Percentiles rank a stretch among this genome's conserved stretches.
Conservation (phyloP, 2,797 vertebrate genomes). For the Schizopygopsis pylzovi region DNA sequence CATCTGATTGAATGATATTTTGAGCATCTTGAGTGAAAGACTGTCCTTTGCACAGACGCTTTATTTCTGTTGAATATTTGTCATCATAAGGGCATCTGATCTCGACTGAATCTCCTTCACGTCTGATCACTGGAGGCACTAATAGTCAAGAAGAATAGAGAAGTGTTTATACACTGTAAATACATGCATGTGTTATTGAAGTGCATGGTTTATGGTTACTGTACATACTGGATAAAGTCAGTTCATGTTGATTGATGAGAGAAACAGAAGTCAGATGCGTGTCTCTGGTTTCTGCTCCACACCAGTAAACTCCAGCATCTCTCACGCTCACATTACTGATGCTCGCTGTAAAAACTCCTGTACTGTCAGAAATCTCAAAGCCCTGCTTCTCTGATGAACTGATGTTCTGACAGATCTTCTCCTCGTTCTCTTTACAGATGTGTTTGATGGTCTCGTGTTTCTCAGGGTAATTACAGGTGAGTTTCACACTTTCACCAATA, state of each 20-base stretch:
- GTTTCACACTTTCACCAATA: constrained; percentile 15
- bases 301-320: constrained; percentile 49
- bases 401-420: constrained; percentile 12
- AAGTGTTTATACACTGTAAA: neutral
- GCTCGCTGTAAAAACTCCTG: constrained; percentile 13
- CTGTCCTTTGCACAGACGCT: neutral
- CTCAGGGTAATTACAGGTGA: neutral
- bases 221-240: neutral
- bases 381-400: neutral
- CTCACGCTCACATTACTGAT: constrained; percentile 19
- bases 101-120: neutral
- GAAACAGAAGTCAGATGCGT: neutral
- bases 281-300: constrained; percentile 16
- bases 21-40: neutral
- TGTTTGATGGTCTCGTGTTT: neutral
- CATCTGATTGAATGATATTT: accelerated
- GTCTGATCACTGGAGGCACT: neutral
- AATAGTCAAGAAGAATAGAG: neutral
- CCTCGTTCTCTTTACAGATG: constrained; percentile 16
- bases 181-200: too few relatives aligned
- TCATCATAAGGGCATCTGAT: neutral
- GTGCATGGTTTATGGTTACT: accelerated
- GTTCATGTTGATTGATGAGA: neutral
- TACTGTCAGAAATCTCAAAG: neutral
- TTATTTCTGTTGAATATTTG: neutral